Evolutionary conservation across 2,113 vertebrate species (phyloP), one percentile per base, ranked within the genome.

Genomic region (Ciconia maguari): DNA sequence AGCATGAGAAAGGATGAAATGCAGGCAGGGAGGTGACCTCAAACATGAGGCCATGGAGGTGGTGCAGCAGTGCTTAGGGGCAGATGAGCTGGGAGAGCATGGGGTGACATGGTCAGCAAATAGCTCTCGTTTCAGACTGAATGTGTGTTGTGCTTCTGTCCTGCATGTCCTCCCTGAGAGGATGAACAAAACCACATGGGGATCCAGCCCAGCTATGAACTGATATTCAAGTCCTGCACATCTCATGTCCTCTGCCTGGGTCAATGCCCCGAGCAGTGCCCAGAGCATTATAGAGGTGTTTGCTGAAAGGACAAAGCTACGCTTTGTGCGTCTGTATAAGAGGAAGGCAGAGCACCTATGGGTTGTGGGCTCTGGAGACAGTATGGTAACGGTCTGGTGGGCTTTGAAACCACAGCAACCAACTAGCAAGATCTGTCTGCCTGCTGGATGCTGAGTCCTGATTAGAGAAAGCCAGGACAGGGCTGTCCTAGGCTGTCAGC

Each of bases 261-360:
- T 69, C 74, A 30, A 6, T 11, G 48, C 83, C 74, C n/a, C 0
- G 2, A 41, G 79, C 30, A 32, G 54, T 0, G 0, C 68, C 22
- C 10, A 1, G 20, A 68, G 68, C 20, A 0, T 41, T 46, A 0
- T 2, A 3, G 64, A 42, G 70, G 48, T 44, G 32, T 29, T 42
- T 60, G 54, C 32, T 62, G 60, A 2, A 7, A 68, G 58, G 79
- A 25, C 24, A 10, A 14, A 42, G 49, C 52, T 44, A 4, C 24
- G 0, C 13, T n/a, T 44, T 36, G 11, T 34, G n/a, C 29, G 79
- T 16, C 34, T 25, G 16, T 32, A 3, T 8, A 6, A 49, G 11
- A 60, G 49, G 9, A 30, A 18, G 29, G 32, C 18, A 42, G 29
- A 34, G 84, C 22, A 64, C 6, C 22, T 58, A 3, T 41, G 49